Evolutionary conservation across 1,140 invertebrate species (phyloP), one percentile per base, ranked within the genome.

Genomic region (Mercenaria mercenaria): DNA sequence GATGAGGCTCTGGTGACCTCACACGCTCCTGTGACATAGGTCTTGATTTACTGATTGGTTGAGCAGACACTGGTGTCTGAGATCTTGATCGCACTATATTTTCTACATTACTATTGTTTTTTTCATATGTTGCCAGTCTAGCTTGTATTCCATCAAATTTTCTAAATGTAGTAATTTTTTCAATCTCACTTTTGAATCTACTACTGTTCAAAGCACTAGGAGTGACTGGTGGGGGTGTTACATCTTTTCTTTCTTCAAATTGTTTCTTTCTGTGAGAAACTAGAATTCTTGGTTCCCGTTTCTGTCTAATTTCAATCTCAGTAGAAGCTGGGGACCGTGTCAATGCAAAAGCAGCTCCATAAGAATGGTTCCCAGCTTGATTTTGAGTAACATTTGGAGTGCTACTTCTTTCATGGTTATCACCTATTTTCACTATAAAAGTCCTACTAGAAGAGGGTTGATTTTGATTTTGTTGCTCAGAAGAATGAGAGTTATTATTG

Each of bases 181-280:
- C 92, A 59, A 95, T 93, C 76, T 95, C 94, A 39, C 93, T 93
- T 92, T 93, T 94, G 56, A 93, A 94, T 34, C 93, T 89, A 67
- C 92, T 92, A 3, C 86, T 32, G 41, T 85, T 88, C 2, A 59
- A 32, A 43, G 23, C 59, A 64, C 26, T 69, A 32, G 41, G 41
- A 29, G 32, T 52, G 0, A 26, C 18, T 13, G 74, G 34, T 41
- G 91, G 86, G 18, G 72, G 86, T 56, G 76, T 89, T 47, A 90
- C 90, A 76, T 93, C 93, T 76, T 90, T 92, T 43, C 93, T 90
- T 18, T 81, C 74, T 87, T 95, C 94, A 92, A 95, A 95, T 87
- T 93, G 92, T 77, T 93, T 88, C 85, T 95, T 95, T 50, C 94
- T 92, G 34, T 94, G 93, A 0, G 91, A 93, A 18, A 95, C 94